Evolutionary conservation across 1,140 invertebrate species (phyloP).

Genomic region (Pissodes strobi): DNA sequence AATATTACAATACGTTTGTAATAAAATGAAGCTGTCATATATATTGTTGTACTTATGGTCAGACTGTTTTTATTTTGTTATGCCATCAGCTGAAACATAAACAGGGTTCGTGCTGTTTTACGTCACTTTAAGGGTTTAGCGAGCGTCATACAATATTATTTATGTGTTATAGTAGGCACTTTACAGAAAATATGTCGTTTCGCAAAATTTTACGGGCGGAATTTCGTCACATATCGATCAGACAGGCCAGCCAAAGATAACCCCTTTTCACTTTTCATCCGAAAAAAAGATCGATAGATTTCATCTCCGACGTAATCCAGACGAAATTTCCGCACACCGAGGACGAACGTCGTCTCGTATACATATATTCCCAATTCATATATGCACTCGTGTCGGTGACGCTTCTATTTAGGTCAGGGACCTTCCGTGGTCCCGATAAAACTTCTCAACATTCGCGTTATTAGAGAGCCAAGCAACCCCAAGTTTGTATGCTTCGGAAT

Average conservation of each 20-base stretch:
- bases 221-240: no score
- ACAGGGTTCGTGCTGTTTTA: no score
- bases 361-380: slow-evolving; percentile 25
- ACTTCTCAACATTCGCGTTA: slow-evolving; percentile 27
- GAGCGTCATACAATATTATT: no score
- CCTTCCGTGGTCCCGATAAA: slow-evolving; percentile 31
- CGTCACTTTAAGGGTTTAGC: no score
- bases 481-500: slow-evolving; percentile 19
- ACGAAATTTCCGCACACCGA: slow-evolving; percentile 2
- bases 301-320: not conserved
- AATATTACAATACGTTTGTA: no score
- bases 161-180: no score
- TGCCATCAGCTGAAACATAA: no score
- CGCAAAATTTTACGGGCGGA: no score
- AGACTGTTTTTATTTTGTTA: no score
- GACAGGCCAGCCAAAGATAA: not conserved
- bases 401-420: slow-evolving; percentile 37
- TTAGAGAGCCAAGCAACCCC: slow-evolving; percentile 10
- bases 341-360: slow-evolving; percentile 5
- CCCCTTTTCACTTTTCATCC: slow-evolving; percentile 1
- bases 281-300: slow-evolving; percentile 6
- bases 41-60: no score
- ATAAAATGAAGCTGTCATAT: no score
- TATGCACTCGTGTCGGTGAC: slow-evolving; percentile 11
- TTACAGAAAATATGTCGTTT: no score